Conservation (phyloP, 2,888 invertebrate genomes). For the Leistus spinibarbis region DNA sequence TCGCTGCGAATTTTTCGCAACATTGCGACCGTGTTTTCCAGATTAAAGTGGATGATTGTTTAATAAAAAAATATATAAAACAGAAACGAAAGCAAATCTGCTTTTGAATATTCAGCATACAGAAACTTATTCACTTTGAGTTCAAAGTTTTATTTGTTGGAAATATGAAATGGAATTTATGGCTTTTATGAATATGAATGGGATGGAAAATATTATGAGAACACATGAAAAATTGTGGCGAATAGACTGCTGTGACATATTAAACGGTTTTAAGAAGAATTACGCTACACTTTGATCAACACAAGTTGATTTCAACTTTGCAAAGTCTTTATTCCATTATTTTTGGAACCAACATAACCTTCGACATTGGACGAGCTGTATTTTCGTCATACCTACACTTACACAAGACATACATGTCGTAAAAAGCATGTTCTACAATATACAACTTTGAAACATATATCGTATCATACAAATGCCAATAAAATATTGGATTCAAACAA, state of each 20-base stretch:
- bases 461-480: too few species aligned
- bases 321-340: too few species aligned
- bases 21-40: constrained; percentile 14
- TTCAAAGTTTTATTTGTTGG: neutral
- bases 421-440: too few species aligned
- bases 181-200: neutral
- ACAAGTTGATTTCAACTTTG: too few species aligned
- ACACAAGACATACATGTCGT: too few species aligned
- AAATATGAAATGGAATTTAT: neutral
- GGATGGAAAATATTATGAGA: neutral
- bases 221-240: neutral
- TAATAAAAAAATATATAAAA: constrained; percentile 17
- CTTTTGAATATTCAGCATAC: neutral
- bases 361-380: too few species aligned
- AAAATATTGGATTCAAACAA: too few species aligned
- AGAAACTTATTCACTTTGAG: constrained; percentile 6
- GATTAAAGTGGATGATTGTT: constrained; percentile 31
- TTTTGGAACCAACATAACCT: too few species aligned
- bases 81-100: neutral
- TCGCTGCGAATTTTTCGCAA: constrained; percentile 31
- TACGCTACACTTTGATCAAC: neutral
- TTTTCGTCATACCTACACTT: too few species aligned
- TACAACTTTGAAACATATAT: too few species aligned
- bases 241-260: neutral
- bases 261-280: neutral